These are phyloP conservation scores for Cheiracanthium punctorium DNA, from an alignment of 2,888 invertebrate genomes.

Conservation along the genomic window DNA sequence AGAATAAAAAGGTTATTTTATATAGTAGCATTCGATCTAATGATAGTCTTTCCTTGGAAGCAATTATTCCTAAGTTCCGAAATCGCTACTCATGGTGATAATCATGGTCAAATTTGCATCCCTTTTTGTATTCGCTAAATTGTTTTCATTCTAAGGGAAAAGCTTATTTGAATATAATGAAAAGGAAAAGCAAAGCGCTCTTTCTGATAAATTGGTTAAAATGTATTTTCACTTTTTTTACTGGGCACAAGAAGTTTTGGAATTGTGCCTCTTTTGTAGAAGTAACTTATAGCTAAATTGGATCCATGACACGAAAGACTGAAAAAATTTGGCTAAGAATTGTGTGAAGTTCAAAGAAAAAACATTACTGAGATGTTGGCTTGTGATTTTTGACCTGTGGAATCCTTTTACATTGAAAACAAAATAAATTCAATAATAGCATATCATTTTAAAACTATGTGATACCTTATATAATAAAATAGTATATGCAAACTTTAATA, in stretches of 20 bases:
- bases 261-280: not conserved
- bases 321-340: not conserved
- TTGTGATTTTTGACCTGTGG: not conserved
- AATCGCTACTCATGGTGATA: slow-evolving; percentile 45
- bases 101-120: slow-evolving; percentile 45
- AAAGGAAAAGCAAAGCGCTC: slow-evolving; percentile 1
- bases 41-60: not conserved
- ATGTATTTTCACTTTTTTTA: not conserved
- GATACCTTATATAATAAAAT: no score
- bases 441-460: not conserved
- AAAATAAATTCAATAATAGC: not conserved
- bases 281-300: not conserved
- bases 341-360: not conserved
- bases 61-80: slow-evolving; percentile 46
- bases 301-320: not conserved
- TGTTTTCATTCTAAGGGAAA: slow-evolving; percentile 28
- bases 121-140: slow-evolving; percentile 50
- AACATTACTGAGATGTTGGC: not conserved
- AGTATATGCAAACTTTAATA: no score
- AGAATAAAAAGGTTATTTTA: not conserved
- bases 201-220: slow-evolving; percentile 3
- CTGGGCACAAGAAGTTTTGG: not conserved
- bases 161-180: slow-evolving; percentile 58
- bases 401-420: not conserved
- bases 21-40: slow-evolving; percentile 3